phyloP scores from a whole-genome alignment of 2,888 invertebrate species.

The Orchesellides sinensis region DNA sequence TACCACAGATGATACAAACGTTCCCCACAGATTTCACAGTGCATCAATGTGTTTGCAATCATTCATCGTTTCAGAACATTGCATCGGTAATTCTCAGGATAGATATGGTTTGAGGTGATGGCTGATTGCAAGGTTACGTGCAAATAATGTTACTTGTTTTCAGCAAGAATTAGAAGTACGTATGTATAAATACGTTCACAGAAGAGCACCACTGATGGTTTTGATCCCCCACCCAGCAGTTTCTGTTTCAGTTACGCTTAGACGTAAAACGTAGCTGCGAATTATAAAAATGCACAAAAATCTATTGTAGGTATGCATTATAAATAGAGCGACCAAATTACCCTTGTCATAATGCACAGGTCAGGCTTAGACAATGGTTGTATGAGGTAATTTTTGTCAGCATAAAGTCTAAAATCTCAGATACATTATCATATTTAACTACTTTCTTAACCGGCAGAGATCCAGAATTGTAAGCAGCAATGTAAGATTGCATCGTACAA shows the following conservation, averaged over 20 bases:
- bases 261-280: too few species aligned
- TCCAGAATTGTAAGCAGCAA: not conserved
- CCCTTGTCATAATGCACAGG: too few species aligned
- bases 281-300: too few species aligned
- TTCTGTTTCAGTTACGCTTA: too few species aligned
- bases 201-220: too few species aligned
- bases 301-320: too few species aligned
- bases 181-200: too few species aligned
- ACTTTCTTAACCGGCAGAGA: too few species aligned
- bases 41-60: conserved; percentile 22
- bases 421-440: conserved; percentile 27
- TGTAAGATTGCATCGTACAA: not conserved
- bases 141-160: conserved; percentile 24
- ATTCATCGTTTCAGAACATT: conserved; percentile 26
- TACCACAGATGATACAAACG: conserved; percentile 13
- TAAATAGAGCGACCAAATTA: too few species aligned
- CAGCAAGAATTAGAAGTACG: too few species aligned
- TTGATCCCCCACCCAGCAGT: too few species aligned
- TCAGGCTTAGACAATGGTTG: conserved; percentile 26
- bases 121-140: conserved; percentile 35
- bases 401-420: conserved; percentile 28
- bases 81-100: conserved; percentile 39
- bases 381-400: conserved; percentile 30
- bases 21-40: conserved; percentile 39
- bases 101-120: conserved; percentile 3